Evolutionary conservation across 2,888 invertebrate species (phyloP).

Genomic region (Eutolmus rufibarbis): DNA sequence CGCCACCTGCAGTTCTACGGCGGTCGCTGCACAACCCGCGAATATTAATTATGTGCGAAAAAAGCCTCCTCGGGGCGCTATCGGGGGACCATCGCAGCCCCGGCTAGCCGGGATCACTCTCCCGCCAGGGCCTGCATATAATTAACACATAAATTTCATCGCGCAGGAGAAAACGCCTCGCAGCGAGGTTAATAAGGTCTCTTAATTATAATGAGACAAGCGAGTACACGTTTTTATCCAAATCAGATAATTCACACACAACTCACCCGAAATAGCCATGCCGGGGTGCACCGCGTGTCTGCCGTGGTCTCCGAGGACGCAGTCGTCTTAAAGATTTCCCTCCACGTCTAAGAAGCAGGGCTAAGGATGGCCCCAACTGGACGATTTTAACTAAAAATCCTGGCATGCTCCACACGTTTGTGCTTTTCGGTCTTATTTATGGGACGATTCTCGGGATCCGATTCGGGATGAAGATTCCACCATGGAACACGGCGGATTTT

Average conservation of each 20-base stretch:
- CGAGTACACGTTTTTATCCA: slow-evolving; percentile 44
- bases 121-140: not conserved
- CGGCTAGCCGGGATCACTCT: not conserved
- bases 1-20: not conserved
- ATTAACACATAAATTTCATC: slow-evolving; percentile 43
- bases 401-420: not conserved
- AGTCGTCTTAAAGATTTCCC: not conserved
- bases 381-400: slow-evolving; percentile 6
- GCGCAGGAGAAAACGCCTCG: slow-evolving; percentile 14
- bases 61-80: not conserved
- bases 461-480: not conserved
- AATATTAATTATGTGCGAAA: slow-evolving; percentile 19
- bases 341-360: not conserved
- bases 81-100: not conserved
- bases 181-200: slow-evolving; percentile 44
- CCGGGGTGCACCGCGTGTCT: not conserved
- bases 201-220: slow-evolving; percentile 49
- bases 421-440: slow-evolving; percentile 13
- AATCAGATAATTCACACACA: slow-evolving; percentile 47
- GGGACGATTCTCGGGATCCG: not conserved
- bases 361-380: not conserved
- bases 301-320: not conserved
- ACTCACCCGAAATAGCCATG: slow-evolving; percentile 31
- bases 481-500: not conserved
- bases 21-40: not conserved